Evolutionary conservation across 2,888 invertebrate genomes (phyloP), one percentile per base, ranked within the genome.

Genomic region (Athalia rosae): DNA sequence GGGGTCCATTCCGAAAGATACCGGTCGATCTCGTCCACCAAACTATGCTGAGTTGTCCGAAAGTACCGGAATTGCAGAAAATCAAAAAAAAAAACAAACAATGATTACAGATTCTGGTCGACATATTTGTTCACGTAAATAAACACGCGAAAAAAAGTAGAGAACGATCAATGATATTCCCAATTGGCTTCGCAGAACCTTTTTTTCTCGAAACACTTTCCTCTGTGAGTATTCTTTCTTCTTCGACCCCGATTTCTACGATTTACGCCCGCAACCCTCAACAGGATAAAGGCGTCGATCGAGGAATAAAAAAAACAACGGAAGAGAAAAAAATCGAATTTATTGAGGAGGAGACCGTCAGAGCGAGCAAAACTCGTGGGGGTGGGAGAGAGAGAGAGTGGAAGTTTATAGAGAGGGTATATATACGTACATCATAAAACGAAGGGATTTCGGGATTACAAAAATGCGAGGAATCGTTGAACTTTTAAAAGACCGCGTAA

Each of bases 231-330:
- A 67, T 48, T 67, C 67, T 67, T 45, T 64, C 47, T 47, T 43
- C 45, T 3, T 3, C 11, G 67, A 67, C 67, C 67, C 67, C 67
- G 67, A 67, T 67, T 67, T 67, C 67, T 67, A 48, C 67, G 67
- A 67, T 67, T 67, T 67, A 67, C 41, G 50, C 50, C 50, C 8
- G 3, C 28, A 11, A 53, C 28, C 15, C 53, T 6, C 48, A 41
- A 28, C 28, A 53, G 67, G 67, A 67, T 53, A 53, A 67, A 67
- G 67, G 67, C 48, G 67, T 50, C 64, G 50, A 28, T 67, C 50
- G 67, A n/a, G 59, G 13, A 3, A 11, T 59, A 59, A 13, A 58
- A 58, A 59, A 13, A 11, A 53, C n/a, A 4, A 53, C 9, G 53
- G 53, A 53, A 59, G 59, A 50, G 9, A 59, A 67, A 67, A 62